Evolutionary conservation across 2,888 invertebrate genomes (phyloP), one percentile per base, ranked within the genome.

Genomic region (Ophion obscuratus): DNA sequence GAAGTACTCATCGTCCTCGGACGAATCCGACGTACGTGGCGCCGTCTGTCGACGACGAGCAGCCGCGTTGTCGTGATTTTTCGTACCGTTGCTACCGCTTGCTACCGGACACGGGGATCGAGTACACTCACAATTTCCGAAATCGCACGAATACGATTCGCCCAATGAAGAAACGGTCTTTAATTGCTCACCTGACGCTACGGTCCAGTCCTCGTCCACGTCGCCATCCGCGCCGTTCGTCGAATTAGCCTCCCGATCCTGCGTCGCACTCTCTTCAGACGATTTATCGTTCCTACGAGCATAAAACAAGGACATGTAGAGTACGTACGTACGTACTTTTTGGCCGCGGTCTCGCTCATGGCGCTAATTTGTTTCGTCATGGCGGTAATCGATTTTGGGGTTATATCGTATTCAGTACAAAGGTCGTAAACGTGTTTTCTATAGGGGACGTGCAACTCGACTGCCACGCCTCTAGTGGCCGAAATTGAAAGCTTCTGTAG

Each of bases 171-270:
- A 10, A 1, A 61, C 24, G 1, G 11, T 27, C 14, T 53, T 57
- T 36, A 20, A 36, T 64, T 85, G 27, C 84, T 91, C 92, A 93
- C 93, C 93, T 92, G 90, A 88, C 66, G 91, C 92, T 70, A 90
- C 85, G 88, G 91, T 89, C 93, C 93, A 93, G 53, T 90, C 91
- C 31, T 90, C 88, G 66, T 87, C 88, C 66, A 87, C 76, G 17
- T 68, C 70, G 53, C 84, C 24, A 66, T 89, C 88, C 44, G 40
- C 83, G 24, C 78, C 87, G 71, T 87, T 89, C 27, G 84, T 78
- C 17, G 89, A 62, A 31, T n/a, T 57, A 67, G 70, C 40, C 70
- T 74, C 68, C 59, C 14, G 80, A 77, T 79, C 44, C 81, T 86
- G 81, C 44, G 83, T 73, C 67, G 36, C 24, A n/a, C 1, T 1